Evolutionary conservation across 2,797 vertebrate genomes (phyloP).

Genomic region (Phylloscopus collybita): DNA sequence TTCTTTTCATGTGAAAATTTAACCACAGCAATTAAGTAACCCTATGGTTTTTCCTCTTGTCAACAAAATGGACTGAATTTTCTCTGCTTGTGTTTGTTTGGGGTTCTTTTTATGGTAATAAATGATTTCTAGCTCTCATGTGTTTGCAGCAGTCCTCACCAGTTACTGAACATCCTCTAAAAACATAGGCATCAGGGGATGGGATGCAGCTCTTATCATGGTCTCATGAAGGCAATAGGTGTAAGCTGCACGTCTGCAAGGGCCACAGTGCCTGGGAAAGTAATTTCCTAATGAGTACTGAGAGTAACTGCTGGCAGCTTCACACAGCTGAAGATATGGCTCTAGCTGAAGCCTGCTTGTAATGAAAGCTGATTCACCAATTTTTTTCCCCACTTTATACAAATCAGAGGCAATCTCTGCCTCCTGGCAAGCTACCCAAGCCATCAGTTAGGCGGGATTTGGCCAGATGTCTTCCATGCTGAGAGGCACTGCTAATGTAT

Average conservation of each 20-base stretch:
- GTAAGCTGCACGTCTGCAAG: background rate
- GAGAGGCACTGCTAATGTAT: background rate
- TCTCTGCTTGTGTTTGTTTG: background rate
- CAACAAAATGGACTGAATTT: background rate
- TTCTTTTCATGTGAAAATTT: background rate
- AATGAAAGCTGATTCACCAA: background rate
- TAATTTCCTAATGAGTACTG: background rate
- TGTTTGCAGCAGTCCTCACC: background rate
- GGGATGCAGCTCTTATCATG: background rate
- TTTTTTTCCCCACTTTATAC: background rate
- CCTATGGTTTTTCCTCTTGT: background rate
- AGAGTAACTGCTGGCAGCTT: background rate
- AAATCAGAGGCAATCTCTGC: background rate
- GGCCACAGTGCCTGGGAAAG: background rate
- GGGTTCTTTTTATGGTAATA: background rate
- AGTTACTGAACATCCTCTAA: background rate
- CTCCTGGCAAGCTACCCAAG: constrained; percentile 9
- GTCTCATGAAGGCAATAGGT: background rate
- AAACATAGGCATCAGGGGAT: fast-evolving
- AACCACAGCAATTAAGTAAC: background rate
- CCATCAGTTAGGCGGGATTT: background rate
- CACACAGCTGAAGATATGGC: fast-evolving
- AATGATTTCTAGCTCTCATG: fast-evolving
- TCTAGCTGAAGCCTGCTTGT: background rate
- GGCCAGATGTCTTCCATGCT: background rate